Evolutionary conservation across 2,797 vertebrate species (phyloP), one percentile per base, ranked within the genome.

Genomic region (Halcyon leucocephala): DNA sequence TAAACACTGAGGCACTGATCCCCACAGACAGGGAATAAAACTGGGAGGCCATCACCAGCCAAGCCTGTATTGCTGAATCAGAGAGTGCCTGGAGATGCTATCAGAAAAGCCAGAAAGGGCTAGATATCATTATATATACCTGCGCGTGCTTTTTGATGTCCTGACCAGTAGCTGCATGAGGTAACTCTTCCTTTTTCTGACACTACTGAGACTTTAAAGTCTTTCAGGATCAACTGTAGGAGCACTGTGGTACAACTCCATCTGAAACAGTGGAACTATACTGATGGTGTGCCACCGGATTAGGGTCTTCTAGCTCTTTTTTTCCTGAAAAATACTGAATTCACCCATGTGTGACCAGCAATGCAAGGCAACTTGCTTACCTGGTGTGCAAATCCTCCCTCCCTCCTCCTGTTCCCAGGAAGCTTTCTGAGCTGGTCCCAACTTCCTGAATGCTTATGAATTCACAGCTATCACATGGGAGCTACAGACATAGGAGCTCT

Each of bases 401-500:
- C 11, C 8, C 6, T 52, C 9, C 12, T 89, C 21, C 33, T 64
- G 4, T 67, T 49, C 10, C 8, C 31, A 51, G 39, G 22, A 61
- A 79, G 10, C 8, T 31, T 78, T 42, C 57, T 0, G 2, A 79
- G 14, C 14, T 77, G 12, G 14, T 80, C 7, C 5, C 21, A 14
- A 35, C 16, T 82, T 85, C 25, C 17, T 51, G 49, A 42, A 18
- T 19, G 6, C 12, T 86, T 80, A 46, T 7, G 14, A 46, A 10
- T 61, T 85, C 6, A 13, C 54, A 64, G 10, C 4, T 62, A 5
- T 46, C 31, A n/a, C 16, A 10, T 29, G 9, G 12, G 14, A 86
- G 14, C 44, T 1, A 18, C 0, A 22, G 24, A 31, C 35, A 28
- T 0, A 28, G 8, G 13, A 87, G 3, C 16, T 78, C 24, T 39